phyloP scores from a whole-genome alignment of 2,888 invertebrate species.

The Acanthosepion esculentum region DNA sequence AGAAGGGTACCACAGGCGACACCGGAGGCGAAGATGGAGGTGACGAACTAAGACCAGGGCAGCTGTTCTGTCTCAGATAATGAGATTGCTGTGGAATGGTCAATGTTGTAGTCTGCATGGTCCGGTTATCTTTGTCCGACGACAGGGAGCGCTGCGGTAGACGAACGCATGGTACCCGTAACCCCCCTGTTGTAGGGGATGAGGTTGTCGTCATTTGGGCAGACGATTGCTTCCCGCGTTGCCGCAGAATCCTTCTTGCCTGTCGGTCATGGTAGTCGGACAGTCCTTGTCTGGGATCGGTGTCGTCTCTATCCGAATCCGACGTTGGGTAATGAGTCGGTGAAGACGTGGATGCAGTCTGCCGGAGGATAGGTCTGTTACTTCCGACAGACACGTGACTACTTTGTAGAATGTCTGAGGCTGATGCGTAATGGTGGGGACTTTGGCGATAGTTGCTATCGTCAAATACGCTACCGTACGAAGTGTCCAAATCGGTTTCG shows the following conservation, averaged over 20 bases:
- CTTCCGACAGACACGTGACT: background rate
- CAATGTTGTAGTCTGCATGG: background rate
- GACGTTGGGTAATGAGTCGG: background rate
- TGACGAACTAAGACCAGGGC: slow-evolving; percentile 35
- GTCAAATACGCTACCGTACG: background rate
- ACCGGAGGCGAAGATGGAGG: background rate
- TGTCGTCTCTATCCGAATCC: slow-evolving; percentile 42
- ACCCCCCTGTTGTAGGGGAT: background rate
- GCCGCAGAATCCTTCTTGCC: slow-evolving; percentile 41
- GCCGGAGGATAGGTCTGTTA: background rate
- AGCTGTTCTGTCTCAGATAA: slow-evolving; percentile 35
- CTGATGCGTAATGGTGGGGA: background rate
- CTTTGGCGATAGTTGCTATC: background rate
- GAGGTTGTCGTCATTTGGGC: background rate
- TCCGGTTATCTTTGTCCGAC: background rate
- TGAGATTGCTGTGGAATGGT: slow-evolving; percentile 44
- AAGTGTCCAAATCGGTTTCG: slow-evolving; percentile 10
- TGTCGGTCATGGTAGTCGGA: slow-evolving; percentile 42
- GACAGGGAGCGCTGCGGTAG: background rate
- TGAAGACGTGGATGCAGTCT: background rate
- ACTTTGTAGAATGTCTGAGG: background rate
- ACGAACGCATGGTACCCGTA: background rate
- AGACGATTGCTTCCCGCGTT: slow-evolving; percentile 37
- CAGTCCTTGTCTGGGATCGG: background rate
- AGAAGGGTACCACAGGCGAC: background rate